phyloP scores from a whole-genome alignment of 2,113 vertebrate genomes.

The Platanista minor region DNA sequence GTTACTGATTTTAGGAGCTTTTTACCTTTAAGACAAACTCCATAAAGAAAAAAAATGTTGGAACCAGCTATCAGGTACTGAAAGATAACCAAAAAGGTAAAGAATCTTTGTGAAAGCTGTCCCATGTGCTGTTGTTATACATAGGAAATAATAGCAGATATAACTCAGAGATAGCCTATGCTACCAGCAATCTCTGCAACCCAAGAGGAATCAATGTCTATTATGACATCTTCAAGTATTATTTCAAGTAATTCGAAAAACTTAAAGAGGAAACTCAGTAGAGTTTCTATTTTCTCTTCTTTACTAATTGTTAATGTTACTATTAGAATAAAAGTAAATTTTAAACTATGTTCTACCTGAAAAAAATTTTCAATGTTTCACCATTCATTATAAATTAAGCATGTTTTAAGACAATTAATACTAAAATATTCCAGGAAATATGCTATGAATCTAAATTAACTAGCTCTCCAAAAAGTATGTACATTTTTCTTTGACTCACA shows the following conservation, averaged over 20 bases:
- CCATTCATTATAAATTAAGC: not conserved
- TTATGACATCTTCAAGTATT: not conserved
- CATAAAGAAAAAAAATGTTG: not conserved
- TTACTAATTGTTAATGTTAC: not conserved
- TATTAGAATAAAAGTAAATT: constrained; percentile 8
- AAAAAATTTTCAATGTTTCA: constrained; percentile 18
- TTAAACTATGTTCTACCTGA: not conserved
- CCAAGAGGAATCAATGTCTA: not conserved
- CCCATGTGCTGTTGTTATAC: not conserved
- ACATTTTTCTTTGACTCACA: not conserved
- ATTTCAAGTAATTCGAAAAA: not conserved
- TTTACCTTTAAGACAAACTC: not conserved
- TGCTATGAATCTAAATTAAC: not conserved
- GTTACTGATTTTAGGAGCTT: not conserved
- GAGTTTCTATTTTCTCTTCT: not conserved
- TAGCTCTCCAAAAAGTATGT: not conserved
- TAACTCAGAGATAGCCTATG: not conserved
- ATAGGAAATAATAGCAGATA: not conserved
- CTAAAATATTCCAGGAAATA: constrained; percentile 28
- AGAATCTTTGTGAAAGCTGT: not conserved
- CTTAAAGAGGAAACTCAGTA: not conserved
- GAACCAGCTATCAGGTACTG: not conserved
- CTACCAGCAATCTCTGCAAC: not conserved
- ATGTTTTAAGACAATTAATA: constrained; percentile 2
- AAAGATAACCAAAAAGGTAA: not conserved